Conservation (phyloP, 1,140 invertebrate genomes). For the Ips typographus region DNA sequence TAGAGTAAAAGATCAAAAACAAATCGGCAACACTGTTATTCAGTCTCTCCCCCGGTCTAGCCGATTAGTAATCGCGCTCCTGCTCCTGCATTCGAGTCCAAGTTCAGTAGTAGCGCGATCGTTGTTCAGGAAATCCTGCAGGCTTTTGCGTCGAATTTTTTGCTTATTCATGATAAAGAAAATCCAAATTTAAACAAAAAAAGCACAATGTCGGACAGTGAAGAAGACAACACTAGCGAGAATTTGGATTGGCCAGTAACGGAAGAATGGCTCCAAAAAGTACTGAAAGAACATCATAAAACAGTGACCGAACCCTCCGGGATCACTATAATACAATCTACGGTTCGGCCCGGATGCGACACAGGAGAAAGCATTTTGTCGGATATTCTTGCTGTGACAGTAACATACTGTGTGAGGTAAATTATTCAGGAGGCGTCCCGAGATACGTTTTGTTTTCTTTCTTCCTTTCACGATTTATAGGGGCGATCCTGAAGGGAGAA, state of each 20-base stretch:
- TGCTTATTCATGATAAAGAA: too few species aligned
- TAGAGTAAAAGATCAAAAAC: too few species aligned
- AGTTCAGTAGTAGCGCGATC: too few species aligned
- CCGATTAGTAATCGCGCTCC: too few species aligned
- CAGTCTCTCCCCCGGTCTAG: too few species aligned
- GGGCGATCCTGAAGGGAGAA: slow-evolving; percentile 38
- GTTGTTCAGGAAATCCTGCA: too few species aligned
- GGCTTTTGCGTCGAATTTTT: too few species aligned
- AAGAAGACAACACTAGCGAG: slow-evolving; percentile 55
- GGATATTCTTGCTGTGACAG: slow-evolving; percentile 62
- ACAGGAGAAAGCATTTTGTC: slow-evolving; percentile 63
- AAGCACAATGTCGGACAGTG: slow-evolving; percentile 57
- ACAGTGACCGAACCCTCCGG: slow-evolving; percentile 46
- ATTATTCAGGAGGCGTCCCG: not conserved
- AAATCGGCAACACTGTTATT: too few species aligned
- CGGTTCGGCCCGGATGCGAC: slow-evolving; percentile 57
- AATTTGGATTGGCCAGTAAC: slow-evolving; percentile 58
- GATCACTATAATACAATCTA: slow-evolving; percentile 56
- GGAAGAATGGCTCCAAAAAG: slow-evolving; percentile 61
- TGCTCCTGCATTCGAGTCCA: too few species aligned
- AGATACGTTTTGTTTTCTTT: not conserved
- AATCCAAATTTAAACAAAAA: not conserved
- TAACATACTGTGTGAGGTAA: slow-evolving; percentile 54
- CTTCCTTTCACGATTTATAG: slow-evolving; percentile 5
- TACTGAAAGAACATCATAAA: slow-evolving; percentile 59